phyloP scores from a whole-genome alignment of 2,888 invertebrate genomes.

The Drepana falcataria region DNA sequence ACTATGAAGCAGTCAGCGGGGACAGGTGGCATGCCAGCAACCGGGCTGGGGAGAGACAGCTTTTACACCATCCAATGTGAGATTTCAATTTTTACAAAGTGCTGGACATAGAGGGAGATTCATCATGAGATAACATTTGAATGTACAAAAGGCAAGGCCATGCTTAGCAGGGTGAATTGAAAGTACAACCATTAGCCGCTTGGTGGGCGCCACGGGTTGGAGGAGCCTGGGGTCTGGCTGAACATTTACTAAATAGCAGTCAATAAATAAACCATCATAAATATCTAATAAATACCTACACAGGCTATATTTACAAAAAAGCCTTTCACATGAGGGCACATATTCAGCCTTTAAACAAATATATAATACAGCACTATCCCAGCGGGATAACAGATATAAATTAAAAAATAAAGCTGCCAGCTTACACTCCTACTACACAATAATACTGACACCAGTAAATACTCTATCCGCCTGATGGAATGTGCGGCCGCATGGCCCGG shows the following conservation, averaged over 20 bases:
- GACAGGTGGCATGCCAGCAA: conserved; percentile 11
- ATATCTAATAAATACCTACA: conserved; percentile 80
- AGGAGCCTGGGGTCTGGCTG: conserved; percentile 44
- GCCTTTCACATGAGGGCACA: conserved; percentile 67
- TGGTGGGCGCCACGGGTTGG: conserved; percentile 36
- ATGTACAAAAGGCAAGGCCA: conserved; percentile 67
- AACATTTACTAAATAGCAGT: conserved; percentile 76
- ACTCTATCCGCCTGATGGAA: conserved; percentile 71
- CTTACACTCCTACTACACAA: conserved; percentile 75
- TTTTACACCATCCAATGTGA: conserved; percentile 73
- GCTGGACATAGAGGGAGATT: conserved; percentile 63
- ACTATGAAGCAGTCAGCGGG: background rate
- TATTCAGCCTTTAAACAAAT: conserved; percentile 73
- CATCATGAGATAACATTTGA: conserved; percentile 72
- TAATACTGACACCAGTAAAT: conserved; percentile 77
- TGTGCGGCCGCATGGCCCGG: conserved; percentile 56
- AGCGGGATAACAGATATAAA: conserved; percentile 73
- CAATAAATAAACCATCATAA: conserved; percentile 80
- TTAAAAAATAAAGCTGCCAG: conserved; percentile 77
- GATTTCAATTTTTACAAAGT: conserved; percentile 61
- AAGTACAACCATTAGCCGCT: conserved; percentile 67
- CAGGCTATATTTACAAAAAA: conserved; percentile 75
- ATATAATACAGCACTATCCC: conserved; percentile 75
- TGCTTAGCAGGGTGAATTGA: conserved; percentile 72
- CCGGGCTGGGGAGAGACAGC: conserved; percentile 37